A percentile compares a stretch with the other conserved stretches of the same genome.
These are phyloP conservation scores for Naja naja DNA, from an alignment of 2,113 vertebrate species.

Conservation along the genomic window DNA sequence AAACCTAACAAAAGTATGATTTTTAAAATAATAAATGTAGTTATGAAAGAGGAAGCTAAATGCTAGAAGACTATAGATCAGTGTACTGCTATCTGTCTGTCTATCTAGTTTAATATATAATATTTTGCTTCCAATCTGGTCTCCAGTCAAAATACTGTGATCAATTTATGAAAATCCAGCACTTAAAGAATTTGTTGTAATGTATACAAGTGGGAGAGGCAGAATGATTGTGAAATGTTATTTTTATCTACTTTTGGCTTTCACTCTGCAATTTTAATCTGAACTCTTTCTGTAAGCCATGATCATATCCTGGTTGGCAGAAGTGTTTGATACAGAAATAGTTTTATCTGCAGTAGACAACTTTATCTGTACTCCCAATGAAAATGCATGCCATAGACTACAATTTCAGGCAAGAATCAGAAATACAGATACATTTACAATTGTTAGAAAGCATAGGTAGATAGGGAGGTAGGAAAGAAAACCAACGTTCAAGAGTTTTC, in stretches of 20 bases:
- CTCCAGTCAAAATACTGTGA: slow-evolving; percentile 35
- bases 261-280: slow-evolving; percentile 67
- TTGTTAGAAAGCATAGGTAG: slow-evolving; percentile 2
- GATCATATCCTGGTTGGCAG: slow-evolving; percentile 62
- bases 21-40: neutral
- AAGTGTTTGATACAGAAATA: slow-evolving; percentile 67
- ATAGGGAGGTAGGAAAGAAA: neutral
- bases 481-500: slow-evolving; percentile 30
- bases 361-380: slow-evolving; percentile 53
- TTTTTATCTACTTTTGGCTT: slow-evolving; percentile 61
- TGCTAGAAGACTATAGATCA: slow-evolving; percentile 6
- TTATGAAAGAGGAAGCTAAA: neutral
- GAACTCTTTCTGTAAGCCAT: slow-evolving; percentile 57
- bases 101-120: slow-evolving; percentile 11
- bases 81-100: slow-evolving; percentile 29
- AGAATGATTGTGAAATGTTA: slow-evolving; percentile 47
- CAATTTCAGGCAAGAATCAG: slow-evolving; percentile 53
- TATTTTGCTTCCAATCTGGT: slow-evolving; percentile 36
- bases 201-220: neutral
- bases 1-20: neutral
- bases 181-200: slow-evolving; percentile 38
- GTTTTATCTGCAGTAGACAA: slow-evolving; percentile 52
- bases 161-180: slow-evolving; percentile 53
- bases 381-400: slow-evolving; percentile 54
- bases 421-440: slow-evolving; percentile 21